phyloP scores from a whole-genome alignment of 2,888 invertebrate genomes.

The Sclerodermus sp. region DNA sequence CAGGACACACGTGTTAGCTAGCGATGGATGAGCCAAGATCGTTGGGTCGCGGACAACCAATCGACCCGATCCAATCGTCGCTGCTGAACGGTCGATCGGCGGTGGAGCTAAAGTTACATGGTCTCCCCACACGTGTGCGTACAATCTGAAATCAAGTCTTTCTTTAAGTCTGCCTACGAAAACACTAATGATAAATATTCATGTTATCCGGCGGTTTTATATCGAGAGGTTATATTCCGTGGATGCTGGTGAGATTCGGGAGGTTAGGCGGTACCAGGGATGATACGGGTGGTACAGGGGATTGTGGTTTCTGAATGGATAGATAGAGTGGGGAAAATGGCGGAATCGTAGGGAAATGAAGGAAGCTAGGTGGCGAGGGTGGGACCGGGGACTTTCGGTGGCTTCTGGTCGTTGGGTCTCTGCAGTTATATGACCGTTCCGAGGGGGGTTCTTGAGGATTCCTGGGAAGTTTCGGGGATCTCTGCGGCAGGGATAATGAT shows the following conservation, averaged over 20 bases:
- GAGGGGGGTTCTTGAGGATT: conserved; percentile 30
- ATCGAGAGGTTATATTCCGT: background rate
- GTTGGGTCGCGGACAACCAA: too few species aligned
- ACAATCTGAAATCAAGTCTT: conserved; percentile 55
- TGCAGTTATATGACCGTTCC: too few species aligned
- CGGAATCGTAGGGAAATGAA: conserved; percentile 8
- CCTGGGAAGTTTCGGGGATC: conserved; percentile 13
- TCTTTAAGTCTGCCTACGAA: conserved; percentile 35
- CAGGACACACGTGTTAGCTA: too few species aligned
- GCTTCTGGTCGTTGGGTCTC: conserved; percentile 1
- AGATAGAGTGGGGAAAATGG: too few species aligned
- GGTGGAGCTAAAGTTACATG: conserved; percentile 58
- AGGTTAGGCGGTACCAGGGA: background rate
- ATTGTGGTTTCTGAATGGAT: too few species aligned
- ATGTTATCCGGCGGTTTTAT: conserved; percentile 25
- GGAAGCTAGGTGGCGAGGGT: background rate
- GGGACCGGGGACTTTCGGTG: conserved; percentile 17
- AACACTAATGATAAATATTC: conserved; percentile 37
- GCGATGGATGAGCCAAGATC: too few species aligned
- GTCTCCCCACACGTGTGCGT: conserved; percentile 59
- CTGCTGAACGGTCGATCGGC: conserved; percentile 40
- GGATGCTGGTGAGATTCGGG: background rate
- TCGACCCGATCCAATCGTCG: conserved; percentile 21
- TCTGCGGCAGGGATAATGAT: background rate
- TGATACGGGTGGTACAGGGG: background rate